These are phyloP conservation scores for Ladona fulva DNA, from an alignment of 1,140 invertebrate species.

Conservation along the genomic window DNA sequence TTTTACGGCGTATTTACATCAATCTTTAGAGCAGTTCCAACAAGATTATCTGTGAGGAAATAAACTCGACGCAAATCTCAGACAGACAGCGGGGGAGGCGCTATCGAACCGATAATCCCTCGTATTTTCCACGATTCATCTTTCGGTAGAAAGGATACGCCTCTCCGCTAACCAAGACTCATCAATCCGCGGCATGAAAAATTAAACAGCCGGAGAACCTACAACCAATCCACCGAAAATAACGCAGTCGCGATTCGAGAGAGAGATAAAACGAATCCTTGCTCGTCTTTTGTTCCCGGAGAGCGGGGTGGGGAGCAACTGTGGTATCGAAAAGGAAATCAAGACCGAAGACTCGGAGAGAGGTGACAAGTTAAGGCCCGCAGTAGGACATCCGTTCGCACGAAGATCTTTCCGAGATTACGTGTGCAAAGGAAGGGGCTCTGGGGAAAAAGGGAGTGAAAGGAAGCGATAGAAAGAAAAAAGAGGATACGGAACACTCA, in stretches of 20 bases:
- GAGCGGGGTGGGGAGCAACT: not conserved
- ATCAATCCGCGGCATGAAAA: too few species aligned
- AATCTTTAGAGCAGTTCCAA: too few species aligned
- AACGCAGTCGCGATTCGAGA: not conserved
- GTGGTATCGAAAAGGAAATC: not conserved
- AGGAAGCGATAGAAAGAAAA: not conserved
- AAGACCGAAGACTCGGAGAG: not conserved
- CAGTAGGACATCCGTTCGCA: constrained; percentile 2
- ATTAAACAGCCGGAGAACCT: too few species aligned
- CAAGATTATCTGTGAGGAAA: too few species aligned
- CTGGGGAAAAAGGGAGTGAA: not conserved
- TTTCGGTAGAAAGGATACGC: too few species aligned
- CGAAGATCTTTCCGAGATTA: not conserved
- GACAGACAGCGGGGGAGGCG: too few species aligned
- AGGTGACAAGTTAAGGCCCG: not conserved
- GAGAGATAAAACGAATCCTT: not conserved
- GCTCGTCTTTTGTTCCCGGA: not conserved
- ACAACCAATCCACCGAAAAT: too few species aligned
- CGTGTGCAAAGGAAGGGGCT: not conserved
- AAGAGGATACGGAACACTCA: not conserved
- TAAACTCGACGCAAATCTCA: too few species aligned
- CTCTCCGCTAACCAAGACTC: too few species aligned
- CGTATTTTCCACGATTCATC: too few species aligned
- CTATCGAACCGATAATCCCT: too few species aligned
- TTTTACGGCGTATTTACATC: too few species aligned